These are phyloP conservation scores for Phaetusa simplex DNA, from an alignment of 2,113 vertebrate genomes.

Conservation along the genomic window DNA sequence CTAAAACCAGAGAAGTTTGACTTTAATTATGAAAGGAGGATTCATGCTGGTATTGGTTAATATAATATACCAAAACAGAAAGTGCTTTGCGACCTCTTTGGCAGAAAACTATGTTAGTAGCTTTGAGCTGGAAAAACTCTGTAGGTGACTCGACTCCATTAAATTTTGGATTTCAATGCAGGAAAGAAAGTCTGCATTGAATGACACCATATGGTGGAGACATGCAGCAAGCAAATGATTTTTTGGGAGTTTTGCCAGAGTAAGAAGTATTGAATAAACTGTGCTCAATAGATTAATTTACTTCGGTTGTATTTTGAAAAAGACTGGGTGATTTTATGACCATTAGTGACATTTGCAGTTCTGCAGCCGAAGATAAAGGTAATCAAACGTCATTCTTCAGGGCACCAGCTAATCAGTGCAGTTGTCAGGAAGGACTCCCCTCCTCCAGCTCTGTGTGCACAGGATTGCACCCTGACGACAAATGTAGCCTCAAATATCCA, in stretches of 20 bases:
- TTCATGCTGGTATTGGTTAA: neutral
- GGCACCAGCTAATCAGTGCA: slow-evolving; percentile 59
- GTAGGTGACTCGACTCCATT: slow-evolving; percentile 22
- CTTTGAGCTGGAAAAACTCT: slow-evolving; percentile 21
- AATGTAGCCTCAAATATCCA: slow-evolving; percentile 31
- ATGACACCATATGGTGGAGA: slow-evolving; percentile 65
- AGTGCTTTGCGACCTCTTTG: neutral
- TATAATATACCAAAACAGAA: neutral
- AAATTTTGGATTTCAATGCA: slow-evolving; percentile 25
- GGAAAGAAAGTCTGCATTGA: slow-evolving; percentile 47
- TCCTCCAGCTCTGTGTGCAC: slow-evolving; percentile 7
- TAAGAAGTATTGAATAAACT: slow-evolving; percentile 63
- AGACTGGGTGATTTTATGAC: slow-evolving; percentile 57
- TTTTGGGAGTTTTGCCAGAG: slow-evolving; percentile 61
- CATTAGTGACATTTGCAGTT: slow-evolving; percentile 59
- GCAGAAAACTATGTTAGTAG: slow-evolving; percentile 18
- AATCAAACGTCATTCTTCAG: slow-evolving; percentile 63
- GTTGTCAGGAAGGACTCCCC: slow-evolving; percentile 34
- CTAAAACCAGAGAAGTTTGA: neutral
- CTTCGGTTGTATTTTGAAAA: slow-evolving; percentile 56
- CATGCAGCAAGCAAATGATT: slow-evolving; percentile 57
- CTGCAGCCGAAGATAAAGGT: slow-evolving; percentile 62
- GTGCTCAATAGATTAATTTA: slow-evolving; percentile 62
- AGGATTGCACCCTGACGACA: neutral
- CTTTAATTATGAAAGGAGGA: slow-evolving; percentile 14